Percentiles rank a stretch among this genome's conserved stretches.
These are phyloP conservation scores for Metalampra italica DNA, from an alignment of 2,888 invertebrate genomes.

Conservation along the genomic window DNA sequence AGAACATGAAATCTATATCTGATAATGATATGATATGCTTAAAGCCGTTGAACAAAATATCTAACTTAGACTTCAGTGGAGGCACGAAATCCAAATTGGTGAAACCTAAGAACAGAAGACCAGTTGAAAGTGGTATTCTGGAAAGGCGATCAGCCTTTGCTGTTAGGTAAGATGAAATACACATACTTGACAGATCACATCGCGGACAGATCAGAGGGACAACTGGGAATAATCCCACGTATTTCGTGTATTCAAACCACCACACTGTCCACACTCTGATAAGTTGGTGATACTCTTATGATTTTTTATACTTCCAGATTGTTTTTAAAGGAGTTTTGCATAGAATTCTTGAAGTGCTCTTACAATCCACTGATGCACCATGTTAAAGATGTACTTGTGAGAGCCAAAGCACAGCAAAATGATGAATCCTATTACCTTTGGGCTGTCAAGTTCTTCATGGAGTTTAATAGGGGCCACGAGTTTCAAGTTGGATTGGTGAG, in stretches of 20 bases:
- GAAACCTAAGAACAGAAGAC: constrained; percentile 86
- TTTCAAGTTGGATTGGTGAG: constrained; percentile 93
- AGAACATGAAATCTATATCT: constrained; percentile 95
- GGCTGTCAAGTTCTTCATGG: constrained; percentile 97
- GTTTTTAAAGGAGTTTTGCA: constrained; percentile 95
- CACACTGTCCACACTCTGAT: no score
- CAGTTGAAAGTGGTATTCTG: constrained; percentile 80
- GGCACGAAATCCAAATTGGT: constrained; percentile 74
- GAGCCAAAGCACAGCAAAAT: constrained; percentile 84
- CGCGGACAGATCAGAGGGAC: no score
- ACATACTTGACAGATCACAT: not conserved
- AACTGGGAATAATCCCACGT: no score
- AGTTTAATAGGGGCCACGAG: constrained; percentile 93
- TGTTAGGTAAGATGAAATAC: constrained; percentile 74
- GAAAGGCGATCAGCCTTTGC: constrained; percentile 92
- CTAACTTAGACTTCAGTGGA: constrained; percentile 87
- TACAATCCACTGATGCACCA: constrained; percentile 96
- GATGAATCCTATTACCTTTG: constrained; percentile 97
- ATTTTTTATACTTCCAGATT: constrained; percentile 69
- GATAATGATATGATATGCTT: constrained; percentile 93
- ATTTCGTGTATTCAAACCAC: no score
- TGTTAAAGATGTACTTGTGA: constrained; percentile 86
- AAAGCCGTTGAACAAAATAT: constrained; percentile 88
- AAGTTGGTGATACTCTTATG: not conserved
- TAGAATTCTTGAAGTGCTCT: constrained; percentile 93